These are phyloP conservation scores for Teinopalpus imperialis DNA, from an alignment of 2,888 invertebrate species.

Conservation along the genomic window DNA sequence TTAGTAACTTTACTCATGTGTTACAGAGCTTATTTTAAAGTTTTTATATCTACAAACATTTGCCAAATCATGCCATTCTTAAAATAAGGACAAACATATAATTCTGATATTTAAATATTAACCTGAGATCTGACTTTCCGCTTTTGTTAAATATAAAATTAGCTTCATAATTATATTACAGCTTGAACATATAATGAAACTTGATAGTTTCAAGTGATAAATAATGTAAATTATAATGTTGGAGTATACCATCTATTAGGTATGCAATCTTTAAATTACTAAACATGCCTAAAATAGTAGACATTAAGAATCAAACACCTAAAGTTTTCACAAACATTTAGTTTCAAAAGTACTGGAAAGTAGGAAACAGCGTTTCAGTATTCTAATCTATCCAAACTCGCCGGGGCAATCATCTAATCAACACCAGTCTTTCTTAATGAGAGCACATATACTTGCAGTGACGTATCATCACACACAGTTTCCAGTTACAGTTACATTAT, in stretches of 20 bases:
- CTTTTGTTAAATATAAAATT: no score
- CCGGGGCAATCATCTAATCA: neutral
- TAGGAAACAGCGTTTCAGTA: conserved; percentile 16
- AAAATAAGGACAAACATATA: no score
- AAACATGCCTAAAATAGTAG: neutral
- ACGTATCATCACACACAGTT: conserved; percentile 11
- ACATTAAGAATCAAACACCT: conserved; percentile 6
- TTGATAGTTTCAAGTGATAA: no score
- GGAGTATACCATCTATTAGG: neutral
- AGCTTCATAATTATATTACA: no score
- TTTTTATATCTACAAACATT: no score
- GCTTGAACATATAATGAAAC: no score
- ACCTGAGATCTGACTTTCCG: no score
- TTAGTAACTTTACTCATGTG: conserved; percentile 5
- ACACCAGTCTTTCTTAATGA: conserved; percentile 5
- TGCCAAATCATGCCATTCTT: no score
- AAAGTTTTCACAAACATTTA: conserved; percentile 13
- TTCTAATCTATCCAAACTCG: conserved; percentile 17
- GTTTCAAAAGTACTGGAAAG: conserved; percentile 16
- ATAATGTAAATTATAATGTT: neutral
- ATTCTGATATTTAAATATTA: no score
- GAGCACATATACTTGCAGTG: conserved; percentile 13
- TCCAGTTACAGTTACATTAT: no score
- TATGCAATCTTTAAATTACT: neutral
- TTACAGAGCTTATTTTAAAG: neutral